Percentiles rank a stretch among this genome's conserved stretches.
These are phyloP conservation scores for Mesembrinibis cayennensis DNA, from an alignment of 2,113 vertebrate genomes.

Conservation along the genomic window DNA sequence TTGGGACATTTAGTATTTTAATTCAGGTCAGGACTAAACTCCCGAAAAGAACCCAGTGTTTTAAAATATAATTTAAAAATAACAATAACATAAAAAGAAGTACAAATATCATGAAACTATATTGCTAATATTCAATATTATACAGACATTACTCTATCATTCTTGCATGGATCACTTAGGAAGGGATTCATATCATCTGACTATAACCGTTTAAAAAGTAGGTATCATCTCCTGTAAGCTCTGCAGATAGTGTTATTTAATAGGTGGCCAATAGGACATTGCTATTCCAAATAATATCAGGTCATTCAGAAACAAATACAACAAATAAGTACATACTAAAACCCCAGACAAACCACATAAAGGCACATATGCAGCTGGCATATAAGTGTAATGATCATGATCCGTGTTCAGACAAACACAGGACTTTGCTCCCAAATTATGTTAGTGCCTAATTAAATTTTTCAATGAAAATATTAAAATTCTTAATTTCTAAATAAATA, in stretches of 20 bases:
- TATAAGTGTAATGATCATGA: not conserved
- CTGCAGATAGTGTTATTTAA: not conserved
- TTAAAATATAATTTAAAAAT: not conserved
- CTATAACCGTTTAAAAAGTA: not conserved
- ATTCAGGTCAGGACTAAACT: not conserved
- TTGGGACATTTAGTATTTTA: not conserved
- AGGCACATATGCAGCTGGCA: not conserved
- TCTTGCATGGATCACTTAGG: not conserved
- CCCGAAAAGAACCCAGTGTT: not conserved
- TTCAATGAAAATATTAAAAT: not conserved
- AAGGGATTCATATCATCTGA: not conserved
- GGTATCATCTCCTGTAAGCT: not conserved
- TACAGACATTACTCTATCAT: not conserved
- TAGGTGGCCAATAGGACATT: not conserved
- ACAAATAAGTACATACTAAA: not conserved
- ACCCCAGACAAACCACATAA: not conserved
- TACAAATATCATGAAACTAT: not conserved
- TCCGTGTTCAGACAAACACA: not conserved
- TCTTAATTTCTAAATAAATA: not conserved
- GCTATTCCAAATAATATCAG: not conserved
- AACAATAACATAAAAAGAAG: not conserved
- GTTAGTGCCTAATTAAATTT: not conserved
- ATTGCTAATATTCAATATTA: not conserved
- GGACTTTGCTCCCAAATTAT: not conserved
- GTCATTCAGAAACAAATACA: not conserved